These are phyloP conservation scores for Nothoprocta pentlandii DNA, from an alignment of 2,113 vertebrate genomes.

Conservation along the genomic window DNA sequence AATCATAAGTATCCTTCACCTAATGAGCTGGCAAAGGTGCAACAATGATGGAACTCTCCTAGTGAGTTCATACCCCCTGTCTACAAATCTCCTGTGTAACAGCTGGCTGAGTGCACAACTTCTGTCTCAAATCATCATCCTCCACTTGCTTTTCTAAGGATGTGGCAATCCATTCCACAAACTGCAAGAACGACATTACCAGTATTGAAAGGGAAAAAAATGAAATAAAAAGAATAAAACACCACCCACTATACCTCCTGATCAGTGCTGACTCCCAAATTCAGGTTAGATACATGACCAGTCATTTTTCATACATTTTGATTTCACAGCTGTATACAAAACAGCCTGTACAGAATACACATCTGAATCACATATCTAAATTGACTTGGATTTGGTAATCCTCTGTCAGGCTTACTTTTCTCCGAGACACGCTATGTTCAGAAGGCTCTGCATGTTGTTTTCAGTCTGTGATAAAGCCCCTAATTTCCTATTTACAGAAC, in stretches of 20 bases:
- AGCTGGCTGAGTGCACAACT: too few species aligned
- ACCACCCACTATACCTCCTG: not conserved
- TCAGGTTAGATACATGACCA: not conserved
- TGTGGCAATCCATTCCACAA: too few species aligned
- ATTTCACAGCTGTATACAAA: not conserved
- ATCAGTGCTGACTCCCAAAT: not conserved
- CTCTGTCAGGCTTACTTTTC: conserved; percentile 1
- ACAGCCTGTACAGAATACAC: not conserved
- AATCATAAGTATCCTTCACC: too few species aligned
- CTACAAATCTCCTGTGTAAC: too few species aligned
- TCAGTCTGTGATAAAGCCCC: conserved; percentile 1
- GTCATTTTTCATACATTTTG: not conserved
- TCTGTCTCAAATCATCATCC: too few species aligned
- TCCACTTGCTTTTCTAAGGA: too few species aligned
- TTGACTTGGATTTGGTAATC: conserved; percentile 12
- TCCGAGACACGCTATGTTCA: not conserved
- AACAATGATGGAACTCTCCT: too few species aligned
- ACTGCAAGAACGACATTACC: not conserved
- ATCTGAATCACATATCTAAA: not conserved
- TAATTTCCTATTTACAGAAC: not conserved
- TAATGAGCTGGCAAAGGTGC: too few species aligned
- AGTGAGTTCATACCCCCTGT: too few species aligned
- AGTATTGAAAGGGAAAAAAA: not conserved
- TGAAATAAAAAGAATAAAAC: not conserved
- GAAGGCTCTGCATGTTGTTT: not conserved